A percentile compares a stretch with the other conserved stretches of the same genome.
phyloP scores from a whole-genome alignment of 2,888 invertebrate species.

The Metacarcinus magister region DNA sequence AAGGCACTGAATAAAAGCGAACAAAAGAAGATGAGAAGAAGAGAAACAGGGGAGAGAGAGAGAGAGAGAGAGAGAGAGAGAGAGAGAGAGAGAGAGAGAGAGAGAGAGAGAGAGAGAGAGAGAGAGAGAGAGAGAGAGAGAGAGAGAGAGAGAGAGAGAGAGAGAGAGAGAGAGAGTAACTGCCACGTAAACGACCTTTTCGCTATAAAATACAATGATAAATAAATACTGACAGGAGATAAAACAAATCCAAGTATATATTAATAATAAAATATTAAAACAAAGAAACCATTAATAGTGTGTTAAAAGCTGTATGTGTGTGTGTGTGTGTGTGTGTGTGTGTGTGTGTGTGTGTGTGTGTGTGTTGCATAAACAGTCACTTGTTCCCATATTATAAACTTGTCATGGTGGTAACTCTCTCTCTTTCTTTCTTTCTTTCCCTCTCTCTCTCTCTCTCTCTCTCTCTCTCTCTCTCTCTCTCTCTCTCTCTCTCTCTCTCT shows the following conservation, averaged over 20 bases:
- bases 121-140: background rate
- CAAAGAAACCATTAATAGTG: too few species aligned
- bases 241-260: too few species aligned
- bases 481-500: background rate
- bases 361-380: background rate
- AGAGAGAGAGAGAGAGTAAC: background rate
- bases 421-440: background rate
- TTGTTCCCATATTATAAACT: background rate
- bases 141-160: conserved; percentile 10
- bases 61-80: background rate
- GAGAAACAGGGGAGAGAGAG: too few species aligned
- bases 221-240: background rate
- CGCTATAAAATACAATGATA: background rate
- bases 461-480: background rate
- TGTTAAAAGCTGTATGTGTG: background rate
- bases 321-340: conserved; percentile 22
- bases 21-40: background rate
- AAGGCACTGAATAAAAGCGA: background rate
- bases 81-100: conserved; percentile 28
- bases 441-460: background rate
- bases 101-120: conserved; percentile 22
- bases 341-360: conserved; percentile 30
- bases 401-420: background rate
- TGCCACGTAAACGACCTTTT: background rate
- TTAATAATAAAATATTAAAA: too few species aligned